phyloP scores from a whole-genome alignment of 1,140 invertebrate species.

The Steinernema feltiae region DNA sequence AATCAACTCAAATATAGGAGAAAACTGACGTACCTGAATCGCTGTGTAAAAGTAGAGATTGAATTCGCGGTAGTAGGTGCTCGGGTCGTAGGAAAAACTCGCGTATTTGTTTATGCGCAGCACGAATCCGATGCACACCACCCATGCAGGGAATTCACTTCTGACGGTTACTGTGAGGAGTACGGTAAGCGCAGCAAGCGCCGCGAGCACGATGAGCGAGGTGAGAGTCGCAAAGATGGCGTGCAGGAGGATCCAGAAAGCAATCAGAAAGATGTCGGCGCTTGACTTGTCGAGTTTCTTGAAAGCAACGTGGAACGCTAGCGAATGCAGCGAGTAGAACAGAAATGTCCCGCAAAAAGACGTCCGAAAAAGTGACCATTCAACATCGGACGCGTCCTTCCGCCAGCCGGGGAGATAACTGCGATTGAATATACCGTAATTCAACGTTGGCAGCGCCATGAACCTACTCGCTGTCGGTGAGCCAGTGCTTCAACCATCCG shows the following conservation, averaged over 20 bases:
- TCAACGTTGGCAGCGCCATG: neutral
- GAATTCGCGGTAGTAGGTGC: conserved; percentile 39
- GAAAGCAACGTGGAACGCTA: neutral
- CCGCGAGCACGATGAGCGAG: conserved; percentile 23
- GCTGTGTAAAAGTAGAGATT: conserved; percentile 40
- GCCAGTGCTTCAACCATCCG: conserved; percentile 30
- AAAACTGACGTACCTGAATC: conserved; percentile 26
- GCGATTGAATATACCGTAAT: conserved; percentile 17
- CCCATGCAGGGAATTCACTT: conserved; percentile 24
- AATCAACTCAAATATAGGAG: neutral
- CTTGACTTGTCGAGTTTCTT: neutral
- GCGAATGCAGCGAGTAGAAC: neutral
- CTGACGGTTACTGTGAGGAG: neutral
- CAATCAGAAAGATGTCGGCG: conserved; percentile 1
- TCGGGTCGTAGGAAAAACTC: conserved; percentile 16
- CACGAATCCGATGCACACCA: conserved; percentile 31
- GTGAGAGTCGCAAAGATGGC: conserved; percentile 23
- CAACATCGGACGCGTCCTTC: conserved; percentile 25
- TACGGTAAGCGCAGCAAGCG: conserved; percentile 16
- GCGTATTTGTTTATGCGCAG: conserved; percentile 24
- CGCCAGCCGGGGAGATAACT: conserved; percentile 26
- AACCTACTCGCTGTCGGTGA: conserved; percentile 27
- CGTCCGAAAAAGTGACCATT: conserved; percentile 30
- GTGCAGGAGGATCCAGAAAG: conserved; percentile 14
- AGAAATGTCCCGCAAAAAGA: neutral